These are phyloP conservation scores for Psix sp. DNA, from an alignment of 1,140 invertebrate genomes.

Conservation along the genomic window DNA sequence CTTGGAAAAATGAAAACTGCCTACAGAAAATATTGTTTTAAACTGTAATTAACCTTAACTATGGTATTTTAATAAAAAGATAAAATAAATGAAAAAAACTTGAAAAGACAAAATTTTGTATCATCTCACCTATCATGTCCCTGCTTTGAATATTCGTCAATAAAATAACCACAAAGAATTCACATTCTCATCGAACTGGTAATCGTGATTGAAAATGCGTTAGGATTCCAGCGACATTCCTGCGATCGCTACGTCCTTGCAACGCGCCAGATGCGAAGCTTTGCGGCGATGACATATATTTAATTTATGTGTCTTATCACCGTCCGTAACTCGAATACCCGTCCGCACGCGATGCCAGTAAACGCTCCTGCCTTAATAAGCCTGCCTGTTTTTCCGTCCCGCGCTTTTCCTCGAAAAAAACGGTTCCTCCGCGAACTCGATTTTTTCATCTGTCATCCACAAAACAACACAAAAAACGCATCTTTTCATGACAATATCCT, in stretches of 20 bases:
- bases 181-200: neutral
- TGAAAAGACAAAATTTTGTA: neutral
- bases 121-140: neutral
- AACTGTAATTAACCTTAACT: too few species aligned
- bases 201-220: constrained; percentile 3
- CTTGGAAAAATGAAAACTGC: too few species aligned
- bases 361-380: too few species aligned
- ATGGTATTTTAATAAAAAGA: neutral
- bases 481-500: constrained; percentile 9
- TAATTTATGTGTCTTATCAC: constrained; percentile 30
- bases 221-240: constrained; percentile 2
- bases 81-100: neutral
- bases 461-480: constrained; percentile 9
- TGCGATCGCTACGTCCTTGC: constrained; percentile 18
- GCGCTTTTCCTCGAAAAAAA: neutral
- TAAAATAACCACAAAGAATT: neutral
- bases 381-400: neutral
- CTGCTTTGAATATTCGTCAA: neutral
- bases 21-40: too few species aligned
- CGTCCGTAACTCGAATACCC: constrained; percentile 17
- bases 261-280: constrained; percentile 29
- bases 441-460: constrained; percentile 9
- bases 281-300: constrained; percentile 34
- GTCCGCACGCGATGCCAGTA: constrained; percentile 26
- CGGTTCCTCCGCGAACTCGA: neutral